Base-by-base conservation (phyloP, 1,140 invertebrate genomes). In the Bombus turneri region DNA sequence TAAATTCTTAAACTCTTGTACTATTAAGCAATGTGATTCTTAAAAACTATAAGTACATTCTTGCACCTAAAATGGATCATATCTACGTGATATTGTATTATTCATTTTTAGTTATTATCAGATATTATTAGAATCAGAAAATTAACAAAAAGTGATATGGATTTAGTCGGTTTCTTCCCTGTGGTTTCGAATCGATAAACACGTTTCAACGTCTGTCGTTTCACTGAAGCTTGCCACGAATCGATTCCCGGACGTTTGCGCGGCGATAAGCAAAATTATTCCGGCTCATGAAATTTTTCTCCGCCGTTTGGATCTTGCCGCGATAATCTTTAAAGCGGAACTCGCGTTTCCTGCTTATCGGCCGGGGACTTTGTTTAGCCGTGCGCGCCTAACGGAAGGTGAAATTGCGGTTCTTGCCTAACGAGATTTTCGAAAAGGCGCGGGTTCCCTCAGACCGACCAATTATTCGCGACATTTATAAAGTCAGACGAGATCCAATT, bases 401-500 rank as follows among this genome's bases (percentile, higher is more conserved):
- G 73, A 83, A 83, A 76, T 83, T 76, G 72, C 43, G 39, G 73
- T 47, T 22, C 6, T n/a, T 34, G 25, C 39, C n/a, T 83, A 83
- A 76, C 28, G 59, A 76, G 59, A 83, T 83, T 76, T 83, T 68
- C 59, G 59, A 31, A 64, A 76, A 75, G 59, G 57, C 59, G 53
- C n/a, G 34, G 41, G 53, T 47, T 34, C 34, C 59, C 31, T 13
- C 76, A 39, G n/a, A 13, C 28, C 47, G 34, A 73, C 53, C 77
- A 73, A 76, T 77, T 86, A 83, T 76, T 86, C 47, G 15, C 37
- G 62, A 77, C 80, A 74, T 83, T 86, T 83, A 73, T 83, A 77
- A 82, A 83, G 80, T 83, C 73, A 31, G 59, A 13, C 28, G 57
- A 83, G 73, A 69, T 86, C 81, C 73, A 83, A 86, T 83, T 86